phyloP scores from a whole-genome alignment of 2,888 invertebrate species.

The Hirtodrosophila duncani region DNA sequence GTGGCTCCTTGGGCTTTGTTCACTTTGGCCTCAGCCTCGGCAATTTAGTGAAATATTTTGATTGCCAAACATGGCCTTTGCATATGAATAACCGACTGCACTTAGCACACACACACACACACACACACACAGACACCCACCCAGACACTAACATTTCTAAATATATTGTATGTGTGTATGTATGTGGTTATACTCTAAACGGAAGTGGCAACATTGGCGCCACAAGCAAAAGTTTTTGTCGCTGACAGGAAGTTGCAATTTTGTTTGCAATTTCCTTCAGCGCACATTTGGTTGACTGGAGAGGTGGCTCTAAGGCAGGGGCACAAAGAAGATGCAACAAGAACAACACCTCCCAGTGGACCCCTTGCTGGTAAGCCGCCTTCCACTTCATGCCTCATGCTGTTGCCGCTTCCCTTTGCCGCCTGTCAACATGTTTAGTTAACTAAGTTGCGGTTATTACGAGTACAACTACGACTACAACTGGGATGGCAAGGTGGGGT shows the following conservation, averaged over 20 bases:
- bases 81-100: conserved; percentile 73
- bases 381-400: too few relatives aligned
- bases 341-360: conserved; percentile 15
- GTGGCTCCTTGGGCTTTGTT: conserved; percentile 42
- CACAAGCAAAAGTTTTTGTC: conserved; percentile 72
- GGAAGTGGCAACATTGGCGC: conserved; percentile 74
- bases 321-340: conserved; percentile 13
- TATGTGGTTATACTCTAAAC: conserved; percentile 48
- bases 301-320: too few relatives aligned
- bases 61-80: conserved; percentile 69
- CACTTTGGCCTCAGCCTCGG: conserved; percentile 41
- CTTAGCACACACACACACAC: conserved; percentile 49
- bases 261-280: conserved; percentile 77
- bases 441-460: conserved; percentile 71
- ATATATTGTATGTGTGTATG: conserved; percentile 12
- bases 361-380: too few relatives aligned
- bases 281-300: too few relatives aligned
- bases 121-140: conserved; percentile 10
- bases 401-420: conserved; percentile 22
- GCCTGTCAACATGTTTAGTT: conserved; percentile 68
- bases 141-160: neutral
- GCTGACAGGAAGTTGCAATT: conserved; percentile 75
- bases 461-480: conserved; percentile 35
- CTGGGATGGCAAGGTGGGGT: neutral
- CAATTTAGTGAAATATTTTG: conserved; percentile 73